Percentiles rank a stretch among this genome's conserved stretches.
These are phyloP conservation scores for Malacoctenus gilli DNA, from an alignment of 2,797 vertebrate genomes.

Conservation along the genomic window DNA sequence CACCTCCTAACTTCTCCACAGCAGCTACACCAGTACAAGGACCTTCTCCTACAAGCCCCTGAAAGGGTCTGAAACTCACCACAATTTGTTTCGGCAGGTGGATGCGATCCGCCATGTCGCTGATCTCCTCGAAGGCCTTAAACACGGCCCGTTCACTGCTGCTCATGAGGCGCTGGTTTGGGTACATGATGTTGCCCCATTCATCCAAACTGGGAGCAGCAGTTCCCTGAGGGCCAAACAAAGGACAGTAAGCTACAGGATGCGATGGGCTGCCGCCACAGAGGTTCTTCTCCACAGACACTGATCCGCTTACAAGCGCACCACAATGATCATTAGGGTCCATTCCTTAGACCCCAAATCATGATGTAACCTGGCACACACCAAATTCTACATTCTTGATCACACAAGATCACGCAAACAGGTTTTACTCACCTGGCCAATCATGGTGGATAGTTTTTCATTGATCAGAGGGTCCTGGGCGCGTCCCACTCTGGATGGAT, in stretches of 20 bases:
- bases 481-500: constrained; percentile 97
- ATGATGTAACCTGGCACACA: too few relatives aligned
- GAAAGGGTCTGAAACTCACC: constrained; percentile 76
- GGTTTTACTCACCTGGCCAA: constrained; percentile 94
- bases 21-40: too few relatives aligned
- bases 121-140: constrained; percentile 98
- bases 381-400: not conserved
- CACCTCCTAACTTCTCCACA: too few relatives aligned
- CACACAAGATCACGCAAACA: not conserved
- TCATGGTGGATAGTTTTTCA: constrained; percentile 97
- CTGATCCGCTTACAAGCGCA: not conserved
- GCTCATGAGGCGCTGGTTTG: constrained; percentile 97
- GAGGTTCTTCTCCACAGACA: too few relatives aligned
- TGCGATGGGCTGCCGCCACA: too few relatives aligned
- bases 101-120: constrained; percentile 98
- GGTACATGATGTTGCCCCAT: constrained; percentile 98
- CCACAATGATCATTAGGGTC: too few relatives aligned
- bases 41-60: too few relatives aligned
- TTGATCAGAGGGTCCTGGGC: constrained; percentile 96
- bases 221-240: constrained; percentile 85
- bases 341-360: too few relatives aligned
- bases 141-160: constrained; percentile 98
- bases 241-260: too few relatives aligned
- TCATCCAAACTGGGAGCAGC: constrained; percentile 98
- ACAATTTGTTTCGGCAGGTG: constrained; percentile 98